phyloP scores from a whole-genome alignment of 1,140 invertebrate species.

The Sycophaga agraensis region DNA sequence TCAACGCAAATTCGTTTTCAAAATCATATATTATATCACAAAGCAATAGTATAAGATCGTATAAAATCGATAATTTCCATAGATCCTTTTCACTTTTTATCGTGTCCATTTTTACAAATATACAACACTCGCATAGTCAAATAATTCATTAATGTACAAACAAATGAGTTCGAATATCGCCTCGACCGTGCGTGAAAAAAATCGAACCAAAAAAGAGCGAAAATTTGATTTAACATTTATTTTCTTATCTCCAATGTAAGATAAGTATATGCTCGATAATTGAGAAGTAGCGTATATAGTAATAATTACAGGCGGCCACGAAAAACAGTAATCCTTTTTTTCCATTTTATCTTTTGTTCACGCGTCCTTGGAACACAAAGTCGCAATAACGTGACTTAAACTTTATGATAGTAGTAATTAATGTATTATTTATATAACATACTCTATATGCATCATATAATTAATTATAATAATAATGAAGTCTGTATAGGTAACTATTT shows the following conservation, averaged over 20 bases:
- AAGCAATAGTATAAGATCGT: constrained; percentile 15
- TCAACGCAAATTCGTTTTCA: background rate
- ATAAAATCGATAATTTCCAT: constrained; percentile 25
- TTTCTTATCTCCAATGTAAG: background rate
- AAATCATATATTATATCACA: constrained; percentile 12
- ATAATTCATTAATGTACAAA: constrained; percentile 14
- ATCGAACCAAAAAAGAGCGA: background rate
- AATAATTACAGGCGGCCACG: constrained; percentile 23
- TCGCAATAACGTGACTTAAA: constrained; percentile 52
- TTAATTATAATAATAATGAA: constrained; percentile 38
- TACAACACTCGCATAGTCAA: constrained; percentile 21
- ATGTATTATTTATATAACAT: constrained; percentile 40
- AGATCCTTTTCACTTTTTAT: background rate
- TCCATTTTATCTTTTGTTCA: constrained; percentile 3
- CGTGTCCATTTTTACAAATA: constrained; percentile 23
- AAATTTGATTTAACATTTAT: background rate
- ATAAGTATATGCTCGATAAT: background rate
- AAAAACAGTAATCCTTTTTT: constrained; percentile 23
- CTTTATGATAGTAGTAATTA: constrained; percentile 39
- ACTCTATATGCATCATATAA: constrained; percentile 40
- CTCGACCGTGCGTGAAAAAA: background rate
- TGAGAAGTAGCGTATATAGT: constrained; percentile 2
- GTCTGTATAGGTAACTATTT: constrained; percentile 38
- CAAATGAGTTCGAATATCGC: background rate
- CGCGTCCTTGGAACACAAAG: constrained; percentile 36